Evolutionary conservation across 2,113 vertebrate genomes (phyloP).

Genomic region (Callionymus lyra): DNA sequence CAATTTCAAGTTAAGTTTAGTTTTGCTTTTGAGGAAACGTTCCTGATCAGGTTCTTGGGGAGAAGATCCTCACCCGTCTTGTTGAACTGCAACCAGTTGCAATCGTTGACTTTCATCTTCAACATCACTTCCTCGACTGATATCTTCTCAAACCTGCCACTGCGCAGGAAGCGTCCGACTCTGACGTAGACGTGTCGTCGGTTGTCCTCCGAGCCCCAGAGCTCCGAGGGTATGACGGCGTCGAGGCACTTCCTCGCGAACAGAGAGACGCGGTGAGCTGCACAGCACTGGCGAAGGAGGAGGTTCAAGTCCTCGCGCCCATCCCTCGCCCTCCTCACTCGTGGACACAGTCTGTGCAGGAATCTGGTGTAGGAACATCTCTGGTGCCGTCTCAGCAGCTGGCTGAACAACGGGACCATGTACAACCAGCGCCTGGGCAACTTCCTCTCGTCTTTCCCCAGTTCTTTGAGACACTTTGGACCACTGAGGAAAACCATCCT

Average conservation of each 20-base stretch:
- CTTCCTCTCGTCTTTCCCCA: constrained; percentile 42
- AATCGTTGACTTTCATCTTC: constrained; percentile 84
- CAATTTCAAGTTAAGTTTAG: too few relatives aligned
- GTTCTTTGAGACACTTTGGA: constrained; percentile 11
- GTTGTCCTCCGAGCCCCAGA: constrained; percentile 86
- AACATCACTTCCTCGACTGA: constrained; percentile 74
- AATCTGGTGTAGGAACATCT: constrained; percentile 69
- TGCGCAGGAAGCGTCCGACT: constrained; percentile 69
- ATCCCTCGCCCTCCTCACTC: constrained; percentile 2
- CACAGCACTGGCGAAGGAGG: constrained; percentile 69
- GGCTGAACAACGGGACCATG: constrained; percentile 66
- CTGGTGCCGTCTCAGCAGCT: constrained; percentile 70
- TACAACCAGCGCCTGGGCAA: constrained; percentile 73
- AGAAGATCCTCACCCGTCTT: constrained; percentile 67
- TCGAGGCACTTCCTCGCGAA: constrained; percentile 78
- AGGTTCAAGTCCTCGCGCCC: constrained; percentile 11
- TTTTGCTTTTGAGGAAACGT: too few relatives aligned
- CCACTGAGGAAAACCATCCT: constrained; percentile 74
- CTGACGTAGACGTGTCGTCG: constrained; percentile 69
- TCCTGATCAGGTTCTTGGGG: too few relatives aligned
- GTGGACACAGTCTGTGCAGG: constrained; percentile 71
- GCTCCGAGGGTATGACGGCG: constrained; percentile 65
- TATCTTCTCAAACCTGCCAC: constrained; percentile 73
- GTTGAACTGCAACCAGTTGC: constrained; percentile 74
- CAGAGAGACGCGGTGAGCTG: constrained; percentile 71